These are phyloP conservation scores for Sminthopsis crassicaudata DNA, from an alignment of 2,113 vertebrate species.

Conservation along the genomic window DNA sequence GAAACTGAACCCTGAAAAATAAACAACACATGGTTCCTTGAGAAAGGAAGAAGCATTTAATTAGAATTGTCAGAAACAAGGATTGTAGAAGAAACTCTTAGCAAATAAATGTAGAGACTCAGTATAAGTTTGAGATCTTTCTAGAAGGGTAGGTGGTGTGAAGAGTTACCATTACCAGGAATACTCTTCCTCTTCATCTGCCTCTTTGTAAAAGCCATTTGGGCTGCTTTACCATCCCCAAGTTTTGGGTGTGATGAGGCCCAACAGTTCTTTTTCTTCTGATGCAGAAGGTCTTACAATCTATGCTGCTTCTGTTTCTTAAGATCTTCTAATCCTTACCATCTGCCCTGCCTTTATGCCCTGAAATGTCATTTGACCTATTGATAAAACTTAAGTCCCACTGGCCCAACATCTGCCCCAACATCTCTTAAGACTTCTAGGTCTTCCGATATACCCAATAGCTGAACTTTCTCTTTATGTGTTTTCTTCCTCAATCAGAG, in stretches of 20 bases:
- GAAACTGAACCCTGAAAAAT: background rate
- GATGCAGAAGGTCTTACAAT: background rate
- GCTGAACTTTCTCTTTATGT: background rate
- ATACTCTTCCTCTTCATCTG: no score
- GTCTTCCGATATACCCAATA: background rate
- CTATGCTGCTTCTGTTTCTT: no score
- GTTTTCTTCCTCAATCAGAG: background rate
- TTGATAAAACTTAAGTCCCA: background rate
- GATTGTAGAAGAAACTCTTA: background rate
- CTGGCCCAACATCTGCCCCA: background rate
- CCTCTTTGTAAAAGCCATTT: no score
- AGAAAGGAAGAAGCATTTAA: background rate
- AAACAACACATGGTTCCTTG: background rate
- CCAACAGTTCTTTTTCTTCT: background rate
- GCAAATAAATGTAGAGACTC: background rate
- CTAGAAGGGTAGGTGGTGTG: no score
- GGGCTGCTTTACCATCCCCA: no score
- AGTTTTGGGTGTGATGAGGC: no score
- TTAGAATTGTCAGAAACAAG: background rate
- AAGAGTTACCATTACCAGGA: no score
- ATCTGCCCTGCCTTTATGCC: background rate
- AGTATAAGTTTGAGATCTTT: background rate
- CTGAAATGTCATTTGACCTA: background rate
- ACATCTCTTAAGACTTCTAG: background rate
- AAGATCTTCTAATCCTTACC: no score